A percentile compares a stretch with the other conserved stretches of the same genome.
These are phyloP conservation scores for Nyctibius bracteatus DNA, from an alignment of 2,113 vertebrate species.

Conservation along the genomic window DNA sequence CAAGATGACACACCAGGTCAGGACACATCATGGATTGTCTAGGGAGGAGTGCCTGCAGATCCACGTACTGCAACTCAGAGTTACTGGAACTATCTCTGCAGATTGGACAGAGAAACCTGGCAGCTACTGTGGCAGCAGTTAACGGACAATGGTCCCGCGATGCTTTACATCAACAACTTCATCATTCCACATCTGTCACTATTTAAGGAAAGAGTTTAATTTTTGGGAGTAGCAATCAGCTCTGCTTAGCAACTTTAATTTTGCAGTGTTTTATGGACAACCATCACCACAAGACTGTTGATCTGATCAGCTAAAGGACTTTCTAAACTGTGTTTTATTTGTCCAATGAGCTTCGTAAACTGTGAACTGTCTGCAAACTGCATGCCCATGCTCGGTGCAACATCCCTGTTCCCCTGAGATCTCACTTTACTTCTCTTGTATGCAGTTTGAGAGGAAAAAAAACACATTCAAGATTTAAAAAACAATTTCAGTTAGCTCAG, in stretches of 20 bases:
- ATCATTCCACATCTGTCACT: not conserved
- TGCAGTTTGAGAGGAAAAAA: not conserved
- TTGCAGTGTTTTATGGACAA: not conserved
- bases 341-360: not conserved
- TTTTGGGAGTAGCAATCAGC: not conserved
- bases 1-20: not conserved
- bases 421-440: not conserved
- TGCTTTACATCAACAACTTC: not conserved
- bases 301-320: not conserved
- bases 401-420: not conserved
- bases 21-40: not conserved
- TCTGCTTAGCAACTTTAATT: not conserved
- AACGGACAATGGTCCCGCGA: not conserved
- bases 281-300: not conserved
- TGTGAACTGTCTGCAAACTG: not conserved
- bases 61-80: not conserved
- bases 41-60: not conserved
- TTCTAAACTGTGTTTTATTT: not conserved
- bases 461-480: not conserved
- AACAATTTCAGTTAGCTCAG: not conserved
- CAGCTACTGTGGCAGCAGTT: not conserved
- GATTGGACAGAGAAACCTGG: not conserved
- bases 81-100: accelerated
- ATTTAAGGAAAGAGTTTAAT: not conserved
- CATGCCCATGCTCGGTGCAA: not conserved